Conservation (phyloP, 2,888 invertebrate genomes). For the Drosophila merina region DNA sequence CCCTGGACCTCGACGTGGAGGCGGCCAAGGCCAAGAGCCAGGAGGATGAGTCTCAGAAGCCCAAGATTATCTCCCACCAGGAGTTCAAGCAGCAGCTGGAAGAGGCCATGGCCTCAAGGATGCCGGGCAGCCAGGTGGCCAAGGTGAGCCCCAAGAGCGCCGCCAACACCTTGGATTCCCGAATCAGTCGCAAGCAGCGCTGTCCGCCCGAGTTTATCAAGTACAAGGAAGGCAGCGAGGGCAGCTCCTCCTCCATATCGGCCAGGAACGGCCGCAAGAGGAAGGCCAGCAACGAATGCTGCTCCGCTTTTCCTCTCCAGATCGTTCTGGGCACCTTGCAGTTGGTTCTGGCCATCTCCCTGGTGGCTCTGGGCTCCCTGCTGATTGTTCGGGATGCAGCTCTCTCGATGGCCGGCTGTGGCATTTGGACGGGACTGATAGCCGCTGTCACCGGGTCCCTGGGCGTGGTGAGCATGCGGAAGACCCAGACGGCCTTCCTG, state of each 20-base stretch:
- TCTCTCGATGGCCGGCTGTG: constrained; percentile 81
- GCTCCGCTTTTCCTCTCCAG: constrained; percentile 80
- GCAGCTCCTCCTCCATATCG: constrained; percentile 57
- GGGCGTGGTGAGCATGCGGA: constrained; percentile 83
- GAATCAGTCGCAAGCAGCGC: constrained; percentile 82
- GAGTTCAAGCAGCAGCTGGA: constrained; percentile 81
- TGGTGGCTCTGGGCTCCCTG: constrained; percentile 82
- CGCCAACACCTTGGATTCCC: constrained; percentile 77
- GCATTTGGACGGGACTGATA: constrained; percentile 83
- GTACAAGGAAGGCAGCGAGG: constrained; percentile 70
- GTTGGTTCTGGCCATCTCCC: constrained; percentile 80
- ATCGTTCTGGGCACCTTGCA: constrained; percentile 82
- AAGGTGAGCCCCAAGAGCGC: constrained; percentile 39
- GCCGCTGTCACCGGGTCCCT: constrained; percentile 83
- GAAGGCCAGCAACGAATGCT: constrained; percentile 69
- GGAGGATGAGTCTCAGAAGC: constrained; percentile 58
- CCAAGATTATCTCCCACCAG: constrained; percentile 80
- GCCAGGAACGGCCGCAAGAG: constrained; percentile 52
- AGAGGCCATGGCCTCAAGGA: constrained; percentile 64
- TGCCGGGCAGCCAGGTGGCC: constrained; percentile 17
- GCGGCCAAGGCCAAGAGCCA: constrained; percentile 31
- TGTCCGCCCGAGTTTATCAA: constrained; percentile 82
- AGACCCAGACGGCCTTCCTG: constrained; percentile 83
- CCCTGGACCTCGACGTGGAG: constrained; percentile 19
- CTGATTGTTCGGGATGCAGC: constrained; percentile 82